Conservation (phyloP, 2,113 vertebrate genomes). For the Hippolais icterina region DNA sequence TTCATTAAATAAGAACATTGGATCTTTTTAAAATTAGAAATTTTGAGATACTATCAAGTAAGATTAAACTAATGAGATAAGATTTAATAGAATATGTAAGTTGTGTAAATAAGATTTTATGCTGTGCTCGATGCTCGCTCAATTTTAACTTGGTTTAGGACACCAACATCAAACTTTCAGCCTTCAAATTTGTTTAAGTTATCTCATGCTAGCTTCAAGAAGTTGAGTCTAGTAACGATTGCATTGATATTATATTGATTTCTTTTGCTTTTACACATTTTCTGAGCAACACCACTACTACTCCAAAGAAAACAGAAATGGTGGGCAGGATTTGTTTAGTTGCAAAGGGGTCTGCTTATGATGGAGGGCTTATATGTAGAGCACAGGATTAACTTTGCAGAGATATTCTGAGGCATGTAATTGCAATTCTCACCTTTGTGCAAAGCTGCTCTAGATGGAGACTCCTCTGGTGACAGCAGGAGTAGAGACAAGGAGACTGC, state of each 20-base stretch:
- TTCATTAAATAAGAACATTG: slow-evolving; percentile 31
- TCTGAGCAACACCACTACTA: background rate
- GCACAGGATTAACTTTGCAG: background rate
- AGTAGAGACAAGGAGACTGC: background rate
- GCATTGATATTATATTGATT: slow-evolving; percentile 8
- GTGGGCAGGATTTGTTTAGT: background rate
- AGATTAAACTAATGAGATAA: slow-evolving; percentile 43
- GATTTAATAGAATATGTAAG: slow-evolving; percentile 17
- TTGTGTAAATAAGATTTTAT: slow-evolving; percentile 50
- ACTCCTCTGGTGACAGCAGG: background rate
- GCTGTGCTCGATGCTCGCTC: background rate
- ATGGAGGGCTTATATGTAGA: background rate
- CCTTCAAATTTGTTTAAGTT: slow-evolving; percentile 26
- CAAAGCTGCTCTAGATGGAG: background rate
- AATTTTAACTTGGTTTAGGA: slow-evolving; percentile 57
- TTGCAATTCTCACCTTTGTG: background rate
- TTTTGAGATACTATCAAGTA: slow-evolving; percentile 29
- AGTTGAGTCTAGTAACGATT: background rate
- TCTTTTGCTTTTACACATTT: background rate
- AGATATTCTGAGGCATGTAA: background rate
- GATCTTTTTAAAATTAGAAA: background rate
- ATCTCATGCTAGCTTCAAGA: slow-evolving; percentile 56
- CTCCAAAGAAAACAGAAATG: background rate
- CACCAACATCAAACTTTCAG: slow-evolving; percentile 17
- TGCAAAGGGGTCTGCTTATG: background rate